These are phyloP conservation scores for Grammomys dolichurus DNA, from an alignment of 2,113 vertebrate species.

Conservation along the genomic window DNA sequence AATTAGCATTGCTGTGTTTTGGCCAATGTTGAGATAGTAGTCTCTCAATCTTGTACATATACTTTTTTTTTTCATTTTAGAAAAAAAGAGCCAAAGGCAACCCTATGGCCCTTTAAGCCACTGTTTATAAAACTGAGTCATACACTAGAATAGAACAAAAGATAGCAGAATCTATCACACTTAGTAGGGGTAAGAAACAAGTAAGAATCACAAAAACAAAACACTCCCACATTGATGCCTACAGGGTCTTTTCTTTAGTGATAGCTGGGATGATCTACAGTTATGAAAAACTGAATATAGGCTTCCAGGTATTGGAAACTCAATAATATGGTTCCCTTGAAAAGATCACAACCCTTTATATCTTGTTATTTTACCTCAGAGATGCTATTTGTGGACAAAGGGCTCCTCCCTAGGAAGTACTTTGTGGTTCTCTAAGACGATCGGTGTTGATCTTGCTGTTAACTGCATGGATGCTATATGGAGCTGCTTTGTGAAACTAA, in stretches of 20 bases:
- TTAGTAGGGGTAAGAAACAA: background rate
- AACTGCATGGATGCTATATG: conserved; percentile 70
- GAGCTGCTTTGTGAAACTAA: conserved; percentile 78
- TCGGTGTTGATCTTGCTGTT: conserved; percentile 77
- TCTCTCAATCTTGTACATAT: background rate
- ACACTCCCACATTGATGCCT: background rate
- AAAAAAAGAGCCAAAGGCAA: background rate
- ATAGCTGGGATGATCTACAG: background rate
- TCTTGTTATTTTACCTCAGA: conserved; percentile 61
- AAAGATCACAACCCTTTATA: conserved; percentile 34
- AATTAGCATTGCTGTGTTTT: background rate
- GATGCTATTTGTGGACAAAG: conserved; percentile 50
- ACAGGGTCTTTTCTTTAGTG: background rate
- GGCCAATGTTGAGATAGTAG: background rate
- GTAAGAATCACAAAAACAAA: background rate
- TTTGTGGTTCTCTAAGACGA: conserved; percentile 63
- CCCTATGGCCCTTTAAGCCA: background rate
- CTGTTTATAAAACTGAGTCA: conserved; percentile 12
- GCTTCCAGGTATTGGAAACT: background rate
- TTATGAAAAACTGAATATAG: conserved; percentile 4
- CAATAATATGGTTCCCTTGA: background rate
- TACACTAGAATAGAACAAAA: background rate
- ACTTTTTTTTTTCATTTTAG: background rate
- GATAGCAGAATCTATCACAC: background rate
- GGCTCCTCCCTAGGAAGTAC: conserved; percentile 61